Base-by-base conservation (phyloP, 2,113 vertebrate genomes). In the Jacana jacana region DNA sequence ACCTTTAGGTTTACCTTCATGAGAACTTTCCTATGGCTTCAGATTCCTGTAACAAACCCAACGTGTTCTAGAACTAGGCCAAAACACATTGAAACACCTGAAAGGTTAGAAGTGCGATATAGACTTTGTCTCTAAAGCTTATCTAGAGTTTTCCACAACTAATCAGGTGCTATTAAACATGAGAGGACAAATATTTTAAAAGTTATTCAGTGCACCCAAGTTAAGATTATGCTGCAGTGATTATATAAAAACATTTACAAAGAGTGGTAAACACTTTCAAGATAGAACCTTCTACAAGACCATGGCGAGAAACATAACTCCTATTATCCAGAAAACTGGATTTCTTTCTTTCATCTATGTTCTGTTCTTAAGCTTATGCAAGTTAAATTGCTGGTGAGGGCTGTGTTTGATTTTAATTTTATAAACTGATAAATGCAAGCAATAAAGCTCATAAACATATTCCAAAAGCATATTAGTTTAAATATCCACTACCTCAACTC, bases 401-500 rank as follows among this genome's bases (percentile, higher is more conserved):
- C 4, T 79, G 15, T 65, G 46, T 49, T 79, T 84, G 13, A 61
- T 68, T 49, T 94, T 25, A 65, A 76, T 40, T 76, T 82, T 54
- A 58, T 58, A 63, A 77, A 77, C 8, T 17, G 64, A 58, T 33
- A 57, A 63, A 57, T 54, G 5, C 19, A 89, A 61, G 23, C 24
- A 72, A 51, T 35, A 88, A 63, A 13, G 4, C 8, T 20, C 37
- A 77, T 55, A 63, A 91, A 46, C 15, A 65, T 73, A 44, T 42
- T 48, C 16, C 12, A 81, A 92, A 95, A 58, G 2, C 7, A 95
- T 16, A 80, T 63, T 81, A 89, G 18, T 60, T 84, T 55, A 81
- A 95, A 87, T 42, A 85, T 70, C 2, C 64, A 81, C 14, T 98
- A 98, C 97, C 96, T 98, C 30, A 54, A 39, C 52, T 93, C 73